phyloP scores from a whole-genome alignment of 2,888 invertebrate species.

The Escarpia spicata region DNA sequence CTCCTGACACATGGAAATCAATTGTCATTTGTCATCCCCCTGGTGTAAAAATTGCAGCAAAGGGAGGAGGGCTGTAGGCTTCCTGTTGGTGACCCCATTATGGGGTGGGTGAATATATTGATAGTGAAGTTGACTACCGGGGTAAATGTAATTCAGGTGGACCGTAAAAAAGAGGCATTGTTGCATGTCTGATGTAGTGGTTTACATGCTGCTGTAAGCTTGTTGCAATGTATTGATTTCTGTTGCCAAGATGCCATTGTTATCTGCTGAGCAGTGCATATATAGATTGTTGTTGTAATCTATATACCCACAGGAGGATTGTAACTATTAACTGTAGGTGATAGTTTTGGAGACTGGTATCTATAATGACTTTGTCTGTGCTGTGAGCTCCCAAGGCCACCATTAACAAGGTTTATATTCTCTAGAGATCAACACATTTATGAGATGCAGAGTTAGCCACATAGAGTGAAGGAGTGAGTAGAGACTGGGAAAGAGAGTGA shows the following conservation, averaged over 20 bases:
- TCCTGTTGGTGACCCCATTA: neutral
- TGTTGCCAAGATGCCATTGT: constrained; percentile 5
- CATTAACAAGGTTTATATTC: neutral
- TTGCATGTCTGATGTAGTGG: neutral
- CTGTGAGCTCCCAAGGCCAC: neutral
- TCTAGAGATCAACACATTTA: neutral
- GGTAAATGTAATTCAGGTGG: neutral
- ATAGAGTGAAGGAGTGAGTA: too few species aligned
- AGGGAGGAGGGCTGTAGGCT: neutral
- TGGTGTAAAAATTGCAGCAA: neutral
- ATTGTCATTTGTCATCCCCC: neutral
- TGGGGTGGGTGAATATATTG: neutral
- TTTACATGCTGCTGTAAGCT: neutral
- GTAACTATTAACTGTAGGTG: neutral
- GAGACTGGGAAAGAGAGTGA: too few species aligned
- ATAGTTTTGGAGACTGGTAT: neutral
- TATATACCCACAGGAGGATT: neutral
- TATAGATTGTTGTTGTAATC: neutral
- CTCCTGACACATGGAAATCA: constrained; percentile 5
- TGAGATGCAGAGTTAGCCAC: too few species aligned
- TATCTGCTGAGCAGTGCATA: neutral
- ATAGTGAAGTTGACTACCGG: neutral
- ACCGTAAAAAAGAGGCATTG: neutral
- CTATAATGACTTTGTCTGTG: neutral
- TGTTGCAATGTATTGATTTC: constrained; percentile 16